phyloP scores from a whole-genome alignment of 1,140 invertebrate genomes.

The Drosophila seguyi region DNA sequence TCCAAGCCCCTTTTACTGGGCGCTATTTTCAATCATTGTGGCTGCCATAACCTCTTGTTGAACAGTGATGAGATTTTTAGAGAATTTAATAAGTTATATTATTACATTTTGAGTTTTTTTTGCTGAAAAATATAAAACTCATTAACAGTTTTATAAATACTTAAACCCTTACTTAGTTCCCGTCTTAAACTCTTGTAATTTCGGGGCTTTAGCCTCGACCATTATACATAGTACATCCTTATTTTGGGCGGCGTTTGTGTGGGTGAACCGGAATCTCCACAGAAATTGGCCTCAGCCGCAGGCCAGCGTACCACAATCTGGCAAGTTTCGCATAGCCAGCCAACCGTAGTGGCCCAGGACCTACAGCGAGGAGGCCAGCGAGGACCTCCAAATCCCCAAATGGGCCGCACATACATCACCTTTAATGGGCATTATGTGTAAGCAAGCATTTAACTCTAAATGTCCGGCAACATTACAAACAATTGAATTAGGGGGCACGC shows the following conservation, averaged over 20 bases:
- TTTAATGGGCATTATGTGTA: slow-evolving; percentile 80
- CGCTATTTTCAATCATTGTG: background rate
- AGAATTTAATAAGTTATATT: too few relatives aligned
- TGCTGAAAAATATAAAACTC: background rate
- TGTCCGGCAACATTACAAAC: slow-evolving; percentile 72
- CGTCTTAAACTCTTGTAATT: background rate
- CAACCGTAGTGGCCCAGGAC: background rate
- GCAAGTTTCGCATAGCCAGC: slow-evolving; percentile 18
- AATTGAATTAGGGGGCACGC: slow-evolving; percentile 66
- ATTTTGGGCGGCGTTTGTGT: background rate
- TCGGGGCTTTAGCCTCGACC: slow-evolving; percentile 5
- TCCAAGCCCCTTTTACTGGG: too few relatives aligned
- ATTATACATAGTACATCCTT: background rate
- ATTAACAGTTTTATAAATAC: background rate
- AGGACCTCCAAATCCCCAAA: slow-evolving; percentile 21
- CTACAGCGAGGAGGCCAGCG: background rate
- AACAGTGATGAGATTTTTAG: background rate
- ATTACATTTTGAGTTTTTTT: too few relatives aligned
- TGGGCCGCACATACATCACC: slow-evolving; percentile 63
- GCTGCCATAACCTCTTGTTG: background rate
- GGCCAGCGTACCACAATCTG: slow-evolving; percentile 9
- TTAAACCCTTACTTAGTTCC: background rate
- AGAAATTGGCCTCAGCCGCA: background rate
- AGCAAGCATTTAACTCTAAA: slow-evolving; percentile 75
- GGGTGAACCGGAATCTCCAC: background rate